Percentiles rank a stretch among this genome's conserved stretches.
phyloP scores from a whole-genome alignment of 2,797 vertebrate genomes.

The Mareca penelope region DNA sequence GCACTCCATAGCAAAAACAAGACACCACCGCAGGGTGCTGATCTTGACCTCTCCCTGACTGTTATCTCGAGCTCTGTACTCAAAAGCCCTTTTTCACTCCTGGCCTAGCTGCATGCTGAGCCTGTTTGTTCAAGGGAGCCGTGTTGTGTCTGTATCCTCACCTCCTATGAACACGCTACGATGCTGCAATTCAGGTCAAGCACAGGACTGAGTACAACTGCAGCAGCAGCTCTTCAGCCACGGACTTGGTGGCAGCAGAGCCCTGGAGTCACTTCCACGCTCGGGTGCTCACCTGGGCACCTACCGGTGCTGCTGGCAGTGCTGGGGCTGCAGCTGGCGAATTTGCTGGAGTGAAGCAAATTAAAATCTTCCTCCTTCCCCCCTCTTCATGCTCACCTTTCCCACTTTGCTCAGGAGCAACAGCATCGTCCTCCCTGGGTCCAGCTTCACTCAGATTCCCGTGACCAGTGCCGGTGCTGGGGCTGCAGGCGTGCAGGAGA shows the following conservation, averaged over 20 bases:
- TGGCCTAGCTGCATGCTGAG: neutral
- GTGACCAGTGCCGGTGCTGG: accelerated
- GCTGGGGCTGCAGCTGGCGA: accelerated
- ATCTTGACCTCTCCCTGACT: accelerated
- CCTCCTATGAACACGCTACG: accelerated
- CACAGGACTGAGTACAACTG: accelerated
- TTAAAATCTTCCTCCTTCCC: neutral
- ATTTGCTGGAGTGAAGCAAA: neutral
- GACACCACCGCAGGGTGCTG: accelerated
- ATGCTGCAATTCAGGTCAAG: neutral
- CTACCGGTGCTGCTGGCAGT: accelerated
- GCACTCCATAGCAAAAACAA: accelerated
- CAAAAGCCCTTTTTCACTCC: neutral
- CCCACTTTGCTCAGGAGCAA: neutral
- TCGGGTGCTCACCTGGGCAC: accelerated
- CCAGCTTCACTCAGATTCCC: accelerated
- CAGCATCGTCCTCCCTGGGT: neutral
- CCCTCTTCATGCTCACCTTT: neutral
- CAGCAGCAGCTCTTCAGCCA: neutral
- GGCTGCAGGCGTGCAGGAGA: accelerated
- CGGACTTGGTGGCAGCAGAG: neutral
- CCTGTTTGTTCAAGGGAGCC: neutral
- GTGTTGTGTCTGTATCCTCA: accelerated
- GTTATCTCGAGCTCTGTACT: neutral
- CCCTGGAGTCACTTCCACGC: accelerated